Percentiles rank a stretch among this genome's conserved stretches.
Conservation (phyloP, 2,113 vertebrate species). For the Pteruthius melanotis region DNA sequence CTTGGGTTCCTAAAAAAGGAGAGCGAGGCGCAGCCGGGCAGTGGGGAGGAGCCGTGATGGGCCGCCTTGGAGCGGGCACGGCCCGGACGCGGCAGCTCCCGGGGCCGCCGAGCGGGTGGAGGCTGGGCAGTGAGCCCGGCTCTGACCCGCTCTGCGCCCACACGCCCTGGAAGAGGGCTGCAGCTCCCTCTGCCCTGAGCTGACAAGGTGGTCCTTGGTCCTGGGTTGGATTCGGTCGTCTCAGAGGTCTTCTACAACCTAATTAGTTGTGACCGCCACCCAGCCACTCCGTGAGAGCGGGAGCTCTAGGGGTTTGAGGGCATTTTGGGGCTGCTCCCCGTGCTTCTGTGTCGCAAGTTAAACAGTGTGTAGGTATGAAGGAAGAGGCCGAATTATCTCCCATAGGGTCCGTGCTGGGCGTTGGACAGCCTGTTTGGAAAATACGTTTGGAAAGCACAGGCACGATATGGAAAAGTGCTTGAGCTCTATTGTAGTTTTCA, state of each 20-base stretch:
- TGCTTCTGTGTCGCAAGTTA: too few relatives aligned
- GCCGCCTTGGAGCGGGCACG: not conserved
- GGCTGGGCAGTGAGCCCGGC: not conserved
- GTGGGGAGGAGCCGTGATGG: not conserved
- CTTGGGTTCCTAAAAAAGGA: not conserved
- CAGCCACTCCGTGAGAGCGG: fast-evolving
- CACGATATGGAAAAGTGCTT: not conserved
- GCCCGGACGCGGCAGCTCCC: not conserved
- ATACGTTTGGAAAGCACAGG: not conserved
- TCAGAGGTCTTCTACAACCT: not conserved
- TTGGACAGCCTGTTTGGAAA: not conserved
- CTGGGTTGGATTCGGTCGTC: too few relatives aligned
- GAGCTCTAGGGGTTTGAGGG: fast-evolving
- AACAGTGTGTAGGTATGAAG: fast-evolving
- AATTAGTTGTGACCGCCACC: fast-evolving
- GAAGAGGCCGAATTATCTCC: fast-evolving
- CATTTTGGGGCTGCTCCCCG: fast-evolving
- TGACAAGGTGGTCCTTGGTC: not conserved
- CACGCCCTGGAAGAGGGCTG: not conserved
- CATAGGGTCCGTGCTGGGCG: fast-evolving
- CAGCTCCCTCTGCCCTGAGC: too few relatives aligned
- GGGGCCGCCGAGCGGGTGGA: not conserved
- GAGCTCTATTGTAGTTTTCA: not conserved
- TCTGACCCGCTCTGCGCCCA: not conserved
- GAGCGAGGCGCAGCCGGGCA: not conserved